Conservation (phyloP, 2,797 vertebrate genomes). For the Mastacembelus armatus region DNA sequence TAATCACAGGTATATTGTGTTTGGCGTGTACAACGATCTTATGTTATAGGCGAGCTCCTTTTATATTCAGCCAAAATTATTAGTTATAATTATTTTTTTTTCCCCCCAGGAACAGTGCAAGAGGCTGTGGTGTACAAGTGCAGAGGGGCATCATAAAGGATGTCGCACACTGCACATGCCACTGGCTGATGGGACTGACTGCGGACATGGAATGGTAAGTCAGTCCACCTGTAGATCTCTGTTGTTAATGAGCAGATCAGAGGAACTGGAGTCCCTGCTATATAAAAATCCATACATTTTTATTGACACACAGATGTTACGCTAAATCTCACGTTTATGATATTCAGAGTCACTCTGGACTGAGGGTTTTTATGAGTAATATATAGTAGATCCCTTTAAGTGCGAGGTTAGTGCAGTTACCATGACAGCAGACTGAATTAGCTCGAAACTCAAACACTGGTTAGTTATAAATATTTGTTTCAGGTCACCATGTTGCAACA, state of each 20-base stretch:
- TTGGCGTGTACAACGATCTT: background rate
- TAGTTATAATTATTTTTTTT: conserved; percentile 7
- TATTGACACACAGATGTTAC: too few species aligned
- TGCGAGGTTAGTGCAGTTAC: background rate
- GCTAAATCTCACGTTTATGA: too few species aligned
- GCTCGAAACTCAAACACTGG: background rate
- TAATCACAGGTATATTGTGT: conserved; percentile 7
- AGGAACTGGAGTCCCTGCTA: background rate
- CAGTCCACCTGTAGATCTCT: conserved; percentile 8
- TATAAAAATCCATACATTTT: too few species aligned
- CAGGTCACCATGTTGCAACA: background rate
- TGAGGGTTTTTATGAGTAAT: background rate
- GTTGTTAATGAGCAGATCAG: too few species aligned
- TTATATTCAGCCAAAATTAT: conserved; percentile 10
- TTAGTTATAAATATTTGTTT: conserved; percentile 20
- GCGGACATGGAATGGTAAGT: conserved; percentile 95
- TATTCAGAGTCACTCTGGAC: too few species aligned
- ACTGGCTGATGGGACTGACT: conserved; percentile 93
- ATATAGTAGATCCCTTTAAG: background rate
- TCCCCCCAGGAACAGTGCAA: conserved; percentile 91
- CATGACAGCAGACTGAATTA: background rate
- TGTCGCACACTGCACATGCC: conserved; percentile 99
- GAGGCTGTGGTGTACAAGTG: conserved; percentile 95
- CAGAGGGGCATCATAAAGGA: conserved; percentile 91
- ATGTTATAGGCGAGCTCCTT: background rate